phyloP scores from a whole-genome alignment of 2,888 invertebrate species.

The Pandemis cinnamomeana region DNA sequence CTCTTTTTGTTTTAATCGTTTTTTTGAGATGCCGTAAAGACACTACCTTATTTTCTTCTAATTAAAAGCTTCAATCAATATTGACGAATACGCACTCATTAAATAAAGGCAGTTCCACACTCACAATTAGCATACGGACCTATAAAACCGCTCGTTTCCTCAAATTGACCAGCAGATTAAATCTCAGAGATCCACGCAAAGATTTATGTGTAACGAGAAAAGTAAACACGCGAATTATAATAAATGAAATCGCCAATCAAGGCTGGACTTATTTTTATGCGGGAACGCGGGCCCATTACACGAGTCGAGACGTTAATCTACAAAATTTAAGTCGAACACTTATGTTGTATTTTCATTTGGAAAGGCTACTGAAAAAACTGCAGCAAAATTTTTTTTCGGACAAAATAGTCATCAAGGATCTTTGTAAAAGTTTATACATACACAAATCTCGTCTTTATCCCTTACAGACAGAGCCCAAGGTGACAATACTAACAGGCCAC shows the following conservation, averaged over 20 bases:
- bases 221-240: conserved; percentile 50
- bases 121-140: not conserved
- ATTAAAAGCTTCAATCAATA: not conserved
- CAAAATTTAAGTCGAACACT: not conserved
- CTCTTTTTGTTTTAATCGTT: too few relatives aligned
- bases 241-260: conserved; percentile 62
- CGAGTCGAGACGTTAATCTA: not conserved
- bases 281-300: conserved; percentile 8
- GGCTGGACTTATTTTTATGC: conserved; percentile 45
- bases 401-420: too few relatives aligned
- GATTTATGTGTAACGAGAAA: conserved; percentile 50
- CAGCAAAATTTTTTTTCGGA: too few relatives aligned
- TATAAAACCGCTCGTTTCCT: conserved; percentile 11
- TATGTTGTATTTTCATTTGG: too few relatives aligned
- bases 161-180: conserved; percentile 24
- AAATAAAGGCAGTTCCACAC: not conserved
- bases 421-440: too few relatives aligned
- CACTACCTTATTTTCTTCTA: too few relatives aligned
- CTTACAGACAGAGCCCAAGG: too few relatives aligned
- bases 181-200: conserved; percentile 44
- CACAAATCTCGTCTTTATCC: too few relatives aligned
- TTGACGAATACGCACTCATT: not conserved
- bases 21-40: too few relatives aligned
- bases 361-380: too few relatives aligned
- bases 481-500: too few relatives aligned